Percentiles rank a stretch among this genome's conserved stretches.
These are phyloP conservation scores for Scaptomyza montana DNA, from an alignment of 1,140 invertebrate species.

Conservation along the genomic window DNA sequence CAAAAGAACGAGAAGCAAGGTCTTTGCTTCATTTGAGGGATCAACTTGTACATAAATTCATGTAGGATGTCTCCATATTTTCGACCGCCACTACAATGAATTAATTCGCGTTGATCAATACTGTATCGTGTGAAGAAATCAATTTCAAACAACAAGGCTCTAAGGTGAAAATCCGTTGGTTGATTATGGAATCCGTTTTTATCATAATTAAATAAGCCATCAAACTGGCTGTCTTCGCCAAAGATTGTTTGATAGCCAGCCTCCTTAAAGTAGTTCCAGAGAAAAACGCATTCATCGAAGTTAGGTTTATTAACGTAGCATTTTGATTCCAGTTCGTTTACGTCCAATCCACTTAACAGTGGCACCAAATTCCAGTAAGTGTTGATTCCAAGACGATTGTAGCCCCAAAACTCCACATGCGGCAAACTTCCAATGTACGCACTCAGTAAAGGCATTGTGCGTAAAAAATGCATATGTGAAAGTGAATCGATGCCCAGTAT, in stretches of 20 bases:
- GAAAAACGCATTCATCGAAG: constrained; percentile 13
- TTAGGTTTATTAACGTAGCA: constrained; percentile 84
- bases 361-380: constrained; percentile 92
- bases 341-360: constrained; percentile 87
- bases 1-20: constrained; percentile 60
- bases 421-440: constrained; percentile 85
- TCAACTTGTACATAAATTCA: constrained; percentile 42
- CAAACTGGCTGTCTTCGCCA: constrained; percentile 38
- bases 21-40: constrained; percentile 20
- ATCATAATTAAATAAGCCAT: constrained; percentile 20
- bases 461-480: constrained; percentile 91
- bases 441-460: constrained; percentile 90
- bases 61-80: constrained; percentile 36
- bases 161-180: constrained; percentile 45
- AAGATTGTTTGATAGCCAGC: constrained; percentile 44
- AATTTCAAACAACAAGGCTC: constrained; percentile 46
- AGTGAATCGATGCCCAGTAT: constrained; percentile 93
- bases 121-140: constrained; percentile 39
- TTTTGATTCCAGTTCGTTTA: constrained; percentile 84
- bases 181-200: background rate
- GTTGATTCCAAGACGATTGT: constrained; percentile 91
- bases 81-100: constrained; percentile 44
- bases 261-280: constrained; percentile 47
- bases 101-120: constrained; percentile 22
- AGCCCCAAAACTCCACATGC: constrained; percentile 89